Evolutionary conservation across 2,113 vertebrate genomes (phyloP), one percentile per base, ranked within the genome.

Genomic region (Thamnaconus septentrionalis): DNA sequence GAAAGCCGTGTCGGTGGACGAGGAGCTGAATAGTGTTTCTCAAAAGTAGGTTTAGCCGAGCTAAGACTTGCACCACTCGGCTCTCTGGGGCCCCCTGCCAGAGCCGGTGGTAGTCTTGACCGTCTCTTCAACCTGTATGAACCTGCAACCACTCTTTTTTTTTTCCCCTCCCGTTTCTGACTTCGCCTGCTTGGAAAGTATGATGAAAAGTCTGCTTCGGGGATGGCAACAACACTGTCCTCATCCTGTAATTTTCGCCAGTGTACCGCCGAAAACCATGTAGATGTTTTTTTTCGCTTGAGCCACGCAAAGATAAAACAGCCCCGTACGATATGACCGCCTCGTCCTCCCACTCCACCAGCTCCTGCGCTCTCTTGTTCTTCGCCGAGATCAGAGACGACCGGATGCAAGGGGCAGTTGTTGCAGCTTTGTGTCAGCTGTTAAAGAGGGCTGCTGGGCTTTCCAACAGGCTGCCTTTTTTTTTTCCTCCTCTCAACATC

Each of bases 401-500:
- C 58, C 78, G 63, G 70, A 77, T 46, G 76, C 73, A 78, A 85
- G 76, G 75, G 75, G 59, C 83, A 83, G 80, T 84, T 81, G 81
- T 75, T 76, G 61, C 59, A 66, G 53, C 41, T 68, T 69, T 76
- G 80, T 68, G 70, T 83, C 86, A 88, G 86, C 78, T 78, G 80
- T 78, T 59, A n/a, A 31, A 67, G 63, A 39, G 61, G 79, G 75
- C 71, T 66, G 56, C 67, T 9, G 52, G 53, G 18, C 18, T 31
- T 31, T 31, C 63, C 56, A 45, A 44, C 46, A 41, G 73, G 42
- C 80, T 68, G 74, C 50, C 63, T 9, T 52, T 61, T 72, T 82
- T 68, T 31, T 31, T 31, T 31, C 18, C 18, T 2, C 18, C 18
- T 31, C 18, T 31, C 18, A 31, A 31, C 18, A 31, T 31, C 18